These are phyloP conservation scores for Torymus auratus DNA, from an alignment of 2,888 invertebrate species.

Conservation along the genomic window DNA sequence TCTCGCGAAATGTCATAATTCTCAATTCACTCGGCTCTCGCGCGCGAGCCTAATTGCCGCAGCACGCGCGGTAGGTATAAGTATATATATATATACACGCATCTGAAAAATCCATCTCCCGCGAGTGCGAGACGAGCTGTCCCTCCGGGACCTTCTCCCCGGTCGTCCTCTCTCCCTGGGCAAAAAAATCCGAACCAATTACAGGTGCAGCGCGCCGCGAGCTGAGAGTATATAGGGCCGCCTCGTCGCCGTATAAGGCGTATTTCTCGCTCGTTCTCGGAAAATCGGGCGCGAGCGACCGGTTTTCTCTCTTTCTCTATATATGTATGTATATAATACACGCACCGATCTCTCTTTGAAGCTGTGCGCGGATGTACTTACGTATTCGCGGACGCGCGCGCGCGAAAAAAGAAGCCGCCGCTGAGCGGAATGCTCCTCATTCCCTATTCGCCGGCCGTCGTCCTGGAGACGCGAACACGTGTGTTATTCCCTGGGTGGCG, in stretches of 20 bases:
- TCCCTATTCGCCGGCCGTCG: conserved; percentile 35
- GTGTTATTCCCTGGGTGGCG: conserved; percentile 38
- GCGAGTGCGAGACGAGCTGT: conserved; percentile 1
- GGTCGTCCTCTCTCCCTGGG: not conserved
- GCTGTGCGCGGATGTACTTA: not conserved
- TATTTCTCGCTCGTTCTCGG: conserved; percentile 29
- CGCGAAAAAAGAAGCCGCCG: conserved; percentile 23
- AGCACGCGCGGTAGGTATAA: not conserved
- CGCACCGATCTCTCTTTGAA: too few species aligned
- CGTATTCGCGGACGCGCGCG: not conserved
- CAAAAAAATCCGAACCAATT: conserved; percentile 31
- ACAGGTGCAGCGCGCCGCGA: conserved; percentile 7
- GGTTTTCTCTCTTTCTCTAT: not conserved
- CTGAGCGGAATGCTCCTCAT: not conserved
- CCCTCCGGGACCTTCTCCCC: conserved; percentile 21
- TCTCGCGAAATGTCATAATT: conserved; percentile 43
- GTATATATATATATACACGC: too few species aligned
- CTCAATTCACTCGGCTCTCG: not conserved
- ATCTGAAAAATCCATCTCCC: conserved; percentile 7
- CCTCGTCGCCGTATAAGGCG: conserved; percentile 20
- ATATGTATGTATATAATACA: too few species aligned
- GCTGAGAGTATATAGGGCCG: conserved; percentile 10
- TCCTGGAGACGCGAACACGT: conserved; percentile 47
- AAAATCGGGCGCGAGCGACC: conserved; percentile 17
- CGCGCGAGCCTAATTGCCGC: conserved; percentile 21